Conservation (phyloP, 2,113 vertebrate species). For the Festucalex cinctus region DNA sequence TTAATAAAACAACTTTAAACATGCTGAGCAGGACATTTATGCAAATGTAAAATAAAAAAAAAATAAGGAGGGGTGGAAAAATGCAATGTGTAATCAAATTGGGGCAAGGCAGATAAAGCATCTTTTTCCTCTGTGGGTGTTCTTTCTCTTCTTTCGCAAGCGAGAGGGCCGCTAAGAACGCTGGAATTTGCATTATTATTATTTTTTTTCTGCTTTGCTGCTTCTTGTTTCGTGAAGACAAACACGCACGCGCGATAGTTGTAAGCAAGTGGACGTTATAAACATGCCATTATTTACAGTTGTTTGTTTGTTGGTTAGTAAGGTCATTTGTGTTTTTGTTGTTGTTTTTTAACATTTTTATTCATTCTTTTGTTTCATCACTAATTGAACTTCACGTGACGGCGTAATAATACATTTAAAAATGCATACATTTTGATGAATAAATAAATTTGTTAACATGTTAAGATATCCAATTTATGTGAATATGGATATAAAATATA, state of each 20-base stretch:
- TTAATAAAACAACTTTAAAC: slow-evolving; percentile 66
- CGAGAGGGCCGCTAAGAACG: neutral
- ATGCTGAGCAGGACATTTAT: slow-evolving; percentile 61
- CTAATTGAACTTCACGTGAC: no score
- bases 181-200: slow-evolving; percentile 3
- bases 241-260: neutral
- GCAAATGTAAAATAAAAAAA: slow-evolving; percentile 61
- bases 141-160: slow-evolving; percentile 3
- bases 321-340: neutral
- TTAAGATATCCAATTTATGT: no score
- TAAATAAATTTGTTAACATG: no score
- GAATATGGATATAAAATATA: no score
- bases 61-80: slow-evolving; percentile 49
- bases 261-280: neutral
- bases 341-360: neutral
- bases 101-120: slow-evolving; percentile 42
- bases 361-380: no score
- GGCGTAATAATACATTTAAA: no score
- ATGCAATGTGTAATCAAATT: slow-evolving; percentile 55
- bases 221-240: neutral
- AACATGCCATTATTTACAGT: neutral
- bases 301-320: neutral
- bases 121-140: slow-evolving; percentile 36
- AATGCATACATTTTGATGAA: no score
- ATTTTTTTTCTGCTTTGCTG: neutral